phyloP scores from a whole-genome alignment of 2,888 invertebrate species.

The Corythucha ciliata region DNA sequence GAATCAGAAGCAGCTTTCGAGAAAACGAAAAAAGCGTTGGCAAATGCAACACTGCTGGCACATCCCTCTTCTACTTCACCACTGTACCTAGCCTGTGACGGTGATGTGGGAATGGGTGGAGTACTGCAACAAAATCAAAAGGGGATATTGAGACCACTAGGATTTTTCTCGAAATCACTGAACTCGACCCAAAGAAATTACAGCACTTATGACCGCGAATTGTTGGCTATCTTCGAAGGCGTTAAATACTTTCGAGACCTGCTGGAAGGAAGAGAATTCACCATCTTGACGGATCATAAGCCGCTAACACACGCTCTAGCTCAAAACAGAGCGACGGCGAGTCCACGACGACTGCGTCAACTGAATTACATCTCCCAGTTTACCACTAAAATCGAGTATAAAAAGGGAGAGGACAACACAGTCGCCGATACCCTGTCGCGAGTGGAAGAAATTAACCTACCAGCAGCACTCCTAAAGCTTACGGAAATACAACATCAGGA shows the following conservation, averaged over 20 bases:
- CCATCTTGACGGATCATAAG: conserved; percentile 25
- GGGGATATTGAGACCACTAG: conserved; percentile 19
- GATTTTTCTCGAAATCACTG: conserved; percentile 27
- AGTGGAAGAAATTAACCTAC: neutral
- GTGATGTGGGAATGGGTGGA: conserved; percentile 40
- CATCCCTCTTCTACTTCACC: conserved; percentile 38
- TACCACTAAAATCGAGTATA: conserved; percentile 22
- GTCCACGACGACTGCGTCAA: conserved; percentile 22
- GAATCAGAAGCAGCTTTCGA: conserved; percentile 34
- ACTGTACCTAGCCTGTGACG: conserved; percentile 39
- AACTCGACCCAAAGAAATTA: conserved; percentile 20
- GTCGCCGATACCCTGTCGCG: conserved; percentile 24
- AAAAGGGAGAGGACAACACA: conserved; percentile 14
- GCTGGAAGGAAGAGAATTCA: conserved; percentile 29
- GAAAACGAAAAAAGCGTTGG: conserved; percentile 35
- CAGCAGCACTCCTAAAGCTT: too few species aligned
- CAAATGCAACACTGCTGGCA: conserved; percentile 37
- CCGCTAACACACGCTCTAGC: conserved; percentile 16
- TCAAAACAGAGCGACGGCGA: conserved; percentile 13
- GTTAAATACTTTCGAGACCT: conserved; percentile 24
- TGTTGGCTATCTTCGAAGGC: conserved; percentile 24
- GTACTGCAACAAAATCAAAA: conserved; percentile 39
- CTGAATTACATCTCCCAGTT: conserved; percentile 21
- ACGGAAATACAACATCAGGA: too few species aligned
- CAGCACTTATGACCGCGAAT: conserved; percentile 26